A percentile compares a stretch with the other conserved stretches of the same genome.
phyloP scores from a whole-genome alignment of 2,888 invertebrate genomes.

The Camponotus fellah region DNA sequence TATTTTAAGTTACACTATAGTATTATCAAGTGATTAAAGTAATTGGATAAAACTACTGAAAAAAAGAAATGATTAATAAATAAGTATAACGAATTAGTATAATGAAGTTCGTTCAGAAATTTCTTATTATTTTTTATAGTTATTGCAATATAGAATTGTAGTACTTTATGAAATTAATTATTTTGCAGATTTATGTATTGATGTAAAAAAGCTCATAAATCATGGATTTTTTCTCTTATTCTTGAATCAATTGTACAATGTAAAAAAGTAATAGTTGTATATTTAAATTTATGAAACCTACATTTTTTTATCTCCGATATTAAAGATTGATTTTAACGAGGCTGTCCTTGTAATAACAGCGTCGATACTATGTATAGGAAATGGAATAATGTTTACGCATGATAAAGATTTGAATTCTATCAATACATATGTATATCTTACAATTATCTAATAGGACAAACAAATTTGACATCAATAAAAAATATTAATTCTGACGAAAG shows the following conservation, averaged over 20 bases:
- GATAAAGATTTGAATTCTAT: slow-evolving; percentile 23
- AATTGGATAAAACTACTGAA: too few relatives aligned
- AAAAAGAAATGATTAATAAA: too few relatives aligned
- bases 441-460: neutral
- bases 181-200: too few relatives aligned
- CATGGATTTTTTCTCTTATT: neutral
- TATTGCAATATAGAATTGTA: neutral
- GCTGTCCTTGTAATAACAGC: neutral
- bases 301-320: neutral
- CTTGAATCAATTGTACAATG: neutral
- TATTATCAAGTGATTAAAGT: too few relatives aligned
- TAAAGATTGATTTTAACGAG: slow-evolving; percentile 22
- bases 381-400: neutral
- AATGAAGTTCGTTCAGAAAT: neutral
- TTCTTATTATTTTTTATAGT: neutral
- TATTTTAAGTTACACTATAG: too few relatives aligned
- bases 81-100: too few relatives aligned
- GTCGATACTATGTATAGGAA: slow-evolving; percentile 14
- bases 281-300: neutral
- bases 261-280: neutral
- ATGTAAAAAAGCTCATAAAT: neutral
- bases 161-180: neutral
- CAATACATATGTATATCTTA: neutral
- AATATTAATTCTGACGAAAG: neutral
- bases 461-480: neutral